Evolutionary conservation across 2,113 vertebrate species (phyloP).

Genomic region (Bujurquina vittata): DNA sequence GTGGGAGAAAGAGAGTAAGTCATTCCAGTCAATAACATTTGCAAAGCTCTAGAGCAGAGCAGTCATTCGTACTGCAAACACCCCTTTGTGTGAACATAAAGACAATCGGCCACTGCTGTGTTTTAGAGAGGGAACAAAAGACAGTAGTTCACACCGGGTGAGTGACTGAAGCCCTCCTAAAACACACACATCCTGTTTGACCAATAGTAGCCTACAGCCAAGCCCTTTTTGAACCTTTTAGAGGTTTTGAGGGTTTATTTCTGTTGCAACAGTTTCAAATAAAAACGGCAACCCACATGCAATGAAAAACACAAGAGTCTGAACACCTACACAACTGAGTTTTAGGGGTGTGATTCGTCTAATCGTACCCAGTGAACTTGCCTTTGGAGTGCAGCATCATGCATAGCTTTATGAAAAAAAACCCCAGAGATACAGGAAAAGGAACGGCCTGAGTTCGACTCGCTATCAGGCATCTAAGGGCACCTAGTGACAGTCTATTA

Average conservation of each 20-base stretch:
- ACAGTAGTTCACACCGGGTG: constrained; percentile 46
- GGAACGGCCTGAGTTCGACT: constrained; percentile 26
- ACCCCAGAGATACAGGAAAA: constrained; percentile 6
- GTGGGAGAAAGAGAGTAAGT: constrained; percentile 22
- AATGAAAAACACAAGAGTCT: constrained; percentile 4
- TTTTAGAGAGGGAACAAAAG: constrained; percentile 59
- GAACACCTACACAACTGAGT: neutral
- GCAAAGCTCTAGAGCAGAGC: constrained; percentile 14
- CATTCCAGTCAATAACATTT: constrained; percentile 38
- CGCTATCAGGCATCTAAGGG: constrained; percentile 48
- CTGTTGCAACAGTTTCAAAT: constrained; percentile 1
- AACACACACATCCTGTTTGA: constrained; percentile 26
- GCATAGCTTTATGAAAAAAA: constrained; percentile 50
- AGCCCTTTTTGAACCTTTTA: constrained; percentile 4
- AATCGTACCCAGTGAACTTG: constrained; percentile 5
- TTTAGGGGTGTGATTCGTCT: constrained; percentile 25
- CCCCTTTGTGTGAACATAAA: constrained; percentile 45
- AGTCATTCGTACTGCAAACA: constrained; percentile 39
- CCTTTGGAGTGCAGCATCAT: constrained; percentile 23
- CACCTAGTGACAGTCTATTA: constrained; percentile 35
- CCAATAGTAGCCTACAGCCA: neutral
- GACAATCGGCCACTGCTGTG: constrained; percentile 53
- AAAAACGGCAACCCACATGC: constrained; percentile 10
- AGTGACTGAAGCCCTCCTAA: constrained; percentile 41
- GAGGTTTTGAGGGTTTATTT: neutral